Conservation (phyloP, 1,140 invertebrate genomes). For the Aporrectodea caliginosa region DNA sequence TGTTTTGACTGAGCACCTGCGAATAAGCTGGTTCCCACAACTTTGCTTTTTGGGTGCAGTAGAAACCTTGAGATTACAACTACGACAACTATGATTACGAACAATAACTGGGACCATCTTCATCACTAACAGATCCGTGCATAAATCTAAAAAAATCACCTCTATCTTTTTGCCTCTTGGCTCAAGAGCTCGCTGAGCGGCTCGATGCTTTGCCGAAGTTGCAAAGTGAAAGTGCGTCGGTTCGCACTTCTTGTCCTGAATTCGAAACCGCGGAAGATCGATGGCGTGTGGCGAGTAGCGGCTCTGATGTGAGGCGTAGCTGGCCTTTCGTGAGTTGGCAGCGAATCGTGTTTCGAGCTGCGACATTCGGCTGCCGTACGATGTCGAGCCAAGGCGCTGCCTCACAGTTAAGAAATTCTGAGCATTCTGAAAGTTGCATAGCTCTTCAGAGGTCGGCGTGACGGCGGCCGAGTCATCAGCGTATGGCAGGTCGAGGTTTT, state of each 20-base stretch:
- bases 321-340: background rate
- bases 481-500: constrained; percentile 94
- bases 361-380: constrained; percentile 71
- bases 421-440: constrained; percentile 47
- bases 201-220: constrained; percentile 17
- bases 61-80: no score
- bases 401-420: constrained; percentile 8
- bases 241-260: constrained; percentile 8
- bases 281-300: background rate
- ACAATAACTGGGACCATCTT: no score
- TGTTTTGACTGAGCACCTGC: no score
- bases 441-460: constrained; percentile 93
- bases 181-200: background rate
- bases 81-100: no score
- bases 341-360: constrained; percentile 52
- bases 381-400: constrained; percentile 87
- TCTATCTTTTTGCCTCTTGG: background rate
- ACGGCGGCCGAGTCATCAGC: constrained; percentile 96
- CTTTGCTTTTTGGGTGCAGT: no score
- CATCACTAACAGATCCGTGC: no score
- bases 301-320: background rate
- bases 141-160: background rate
- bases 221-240: constrained; percentile 24
- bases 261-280: background rate
- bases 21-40: no score